A percentile compares a stretch with the other conserved stretches of the same genome.
Evolutionary conservation across 2,797 vertebrate species (phyloP).

Genomic region (Lutra lutra): DNA sequence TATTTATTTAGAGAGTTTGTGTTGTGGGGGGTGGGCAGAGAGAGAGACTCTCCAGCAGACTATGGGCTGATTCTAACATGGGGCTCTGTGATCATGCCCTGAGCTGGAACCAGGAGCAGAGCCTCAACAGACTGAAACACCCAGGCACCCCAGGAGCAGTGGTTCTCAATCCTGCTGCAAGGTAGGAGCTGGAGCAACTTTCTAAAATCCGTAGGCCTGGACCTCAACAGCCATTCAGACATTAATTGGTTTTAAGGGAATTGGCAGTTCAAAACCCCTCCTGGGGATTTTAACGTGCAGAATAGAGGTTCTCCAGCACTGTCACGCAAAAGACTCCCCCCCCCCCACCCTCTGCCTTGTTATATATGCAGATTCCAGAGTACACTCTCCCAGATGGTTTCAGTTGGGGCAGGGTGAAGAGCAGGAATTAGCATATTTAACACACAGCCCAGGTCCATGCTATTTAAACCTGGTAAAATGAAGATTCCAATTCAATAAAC

Average conservation of each 20-base stretch:
- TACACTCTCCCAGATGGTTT: neutral
- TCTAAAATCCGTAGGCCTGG: neutral
- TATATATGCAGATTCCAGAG: neutral
- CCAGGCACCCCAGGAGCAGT: neutral
- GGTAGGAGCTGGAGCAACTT: neutral
- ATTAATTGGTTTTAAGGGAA: neutral
- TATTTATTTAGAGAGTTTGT: neutral
- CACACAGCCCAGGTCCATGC: rapidly evolving
- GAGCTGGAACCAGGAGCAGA: neutral
- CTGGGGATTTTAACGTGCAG: neutral
- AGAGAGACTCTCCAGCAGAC: neutral
- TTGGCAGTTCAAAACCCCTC: neutral
- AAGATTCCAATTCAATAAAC: neutral
- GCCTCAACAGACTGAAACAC: neutral
- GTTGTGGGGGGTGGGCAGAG: rapidly evolving
- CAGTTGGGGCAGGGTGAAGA: too few species aligned
- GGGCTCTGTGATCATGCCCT: neutral
- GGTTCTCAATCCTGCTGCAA: neutral
- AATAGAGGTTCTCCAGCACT: neutral
- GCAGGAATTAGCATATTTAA: neutral
- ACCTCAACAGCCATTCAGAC: neutral
- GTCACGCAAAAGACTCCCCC: neutral
- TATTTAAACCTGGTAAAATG: neutral
- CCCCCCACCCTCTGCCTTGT: neutral
- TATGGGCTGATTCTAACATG: neutral